Conservation (phyloP, 2,888 invertebrate species). For the Microplitis deprimator region DNA sequence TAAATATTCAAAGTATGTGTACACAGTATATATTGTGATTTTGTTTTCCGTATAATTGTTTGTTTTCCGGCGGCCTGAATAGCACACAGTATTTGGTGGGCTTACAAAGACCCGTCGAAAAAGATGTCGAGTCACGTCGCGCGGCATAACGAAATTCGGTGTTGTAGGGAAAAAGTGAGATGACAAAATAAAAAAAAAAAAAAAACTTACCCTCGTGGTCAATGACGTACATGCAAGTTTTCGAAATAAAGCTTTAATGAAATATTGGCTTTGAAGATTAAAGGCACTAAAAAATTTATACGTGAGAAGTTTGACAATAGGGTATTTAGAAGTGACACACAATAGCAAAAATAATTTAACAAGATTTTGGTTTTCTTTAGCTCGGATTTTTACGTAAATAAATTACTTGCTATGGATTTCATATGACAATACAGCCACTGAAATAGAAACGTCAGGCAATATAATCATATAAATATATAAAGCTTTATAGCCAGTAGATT, state of each 20-base stretch:
- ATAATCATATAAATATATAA: neutral
- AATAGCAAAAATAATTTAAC: too few relatives aligned
- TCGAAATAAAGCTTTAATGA: neutral
- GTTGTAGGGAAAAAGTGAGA: neutral
- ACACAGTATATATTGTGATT: neutral
- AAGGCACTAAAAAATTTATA: conserved; percentile 9
- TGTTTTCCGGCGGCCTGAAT: neutral
- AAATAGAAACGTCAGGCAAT: neutral
- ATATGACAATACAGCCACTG: neutral
- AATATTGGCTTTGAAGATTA: neutral
- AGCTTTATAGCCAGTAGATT: neutral
- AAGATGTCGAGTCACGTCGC: neutral
- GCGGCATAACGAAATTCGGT: too few relatives aligned
- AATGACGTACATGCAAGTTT: neutral
- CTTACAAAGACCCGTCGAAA: neutral
- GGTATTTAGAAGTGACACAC: neutral
- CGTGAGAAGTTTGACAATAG: neutral
- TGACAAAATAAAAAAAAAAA: neutral
- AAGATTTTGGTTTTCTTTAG: neutral
- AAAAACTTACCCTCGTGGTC: conserved; percentile 14
- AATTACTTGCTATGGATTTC: neutral
- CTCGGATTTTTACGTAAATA: neutral
- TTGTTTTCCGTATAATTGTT: neutral
- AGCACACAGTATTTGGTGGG: neutral
- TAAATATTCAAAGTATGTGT: neutral